These are phyloP conservation scores for Patella ulyssiponensis DNA, from an alignment of 2,888 invertebrate genomes.

Conservation along the genomic window DNA sequence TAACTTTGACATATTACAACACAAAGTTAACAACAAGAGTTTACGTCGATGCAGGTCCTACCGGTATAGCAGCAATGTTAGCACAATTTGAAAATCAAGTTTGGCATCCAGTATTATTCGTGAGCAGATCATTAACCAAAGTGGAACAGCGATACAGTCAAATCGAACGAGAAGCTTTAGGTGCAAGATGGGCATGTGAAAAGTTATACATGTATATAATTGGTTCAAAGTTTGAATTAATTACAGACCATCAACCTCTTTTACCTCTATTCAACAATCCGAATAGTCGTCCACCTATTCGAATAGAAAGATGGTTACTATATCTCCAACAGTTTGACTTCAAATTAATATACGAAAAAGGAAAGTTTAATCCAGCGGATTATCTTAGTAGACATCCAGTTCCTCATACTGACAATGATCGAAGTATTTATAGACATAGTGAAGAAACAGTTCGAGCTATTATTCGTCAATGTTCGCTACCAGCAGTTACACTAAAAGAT, in stretches of 20 bases:
- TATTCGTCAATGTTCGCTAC: slow-evolving; percentile 11
- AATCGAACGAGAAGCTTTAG: slow-evolving; percentile 51
- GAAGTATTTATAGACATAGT: slow-evolving; percentile 16
- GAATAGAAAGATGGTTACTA: slow-evolving; percentile 42
- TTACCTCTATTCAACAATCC: slow-evolving; percentile 42
- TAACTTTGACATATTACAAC: not conserved
- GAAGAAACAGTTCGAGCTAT: slow-evolving; percentile 36
- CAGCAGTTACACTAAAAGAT: not conserved
- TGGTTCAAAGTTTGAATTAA: slow-evolving; percentile 46
- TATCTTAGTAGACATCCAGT: slow-evolving; percentile 45
- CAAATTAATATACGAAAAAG: slow-evolving; percentile 37
- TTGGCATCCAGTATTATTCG: slow-evolving; percentile 37
- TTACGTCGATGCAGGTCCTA: slow-evolving; percentile 49
- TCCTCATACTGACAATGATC: slow-evolving; percentile 16
- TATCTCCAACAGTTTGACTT: slow-evolving; percentile 37
- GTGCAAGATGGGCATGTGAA: slow-evolving; percentile 52
- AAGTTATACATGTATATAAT: slow-evolving; percentile 54
- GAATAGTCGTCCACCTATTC: slow-evolving; percentile 40
- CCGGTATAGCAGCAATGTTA: slow-evolving; percentile 46
- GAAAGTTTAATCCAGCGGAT: slow-evolving; percentile 46
- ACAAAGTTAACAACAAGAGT: slow-evolving; percentile 21
- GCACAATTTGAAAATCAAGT: slow-evolving; percentile 36
- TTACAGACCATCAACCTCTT: slow-evolving; percentile 59
- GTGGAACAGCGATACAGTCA: slow-evolving; percentile 50
- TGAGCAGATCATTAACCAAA: slow-evolving; percentile 43